These are phyloP conservation scores for Alviniconcha strummeri DNA, from an alignment of 2,888 invertebrate genomes.

Conservation along the genomic window DNA sequence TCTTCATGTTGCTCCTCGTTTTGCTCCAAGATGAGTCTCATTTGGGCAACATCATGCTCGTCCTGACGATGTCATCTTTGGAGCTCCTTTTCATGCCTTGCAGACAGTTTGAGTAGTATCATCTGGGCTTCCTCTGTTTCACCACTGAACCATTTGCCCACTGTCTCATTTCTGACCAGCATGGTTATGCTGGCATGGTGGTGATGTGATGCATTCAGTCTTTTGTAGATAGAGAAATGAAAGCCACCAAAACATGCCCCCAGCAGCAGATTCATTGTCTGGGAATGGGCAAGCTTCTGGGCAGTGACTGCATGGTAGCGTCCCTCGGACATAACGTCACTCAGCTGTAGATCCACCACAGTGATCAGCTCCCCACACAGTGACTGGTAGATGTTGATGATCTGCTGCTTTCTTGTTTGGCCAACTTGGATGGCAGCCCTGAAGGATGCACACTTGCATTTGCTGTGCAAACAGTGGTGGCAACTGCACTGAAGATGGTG, in stretches of 20 bases:
- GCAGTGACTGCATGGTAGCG: not conserved
- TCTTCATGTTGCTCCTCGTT: not conserved
- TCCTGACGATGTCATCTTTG: not conserved
- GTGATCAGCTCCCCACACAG: not conserved
- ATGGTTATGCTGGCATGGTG: constrained; percentile 9
- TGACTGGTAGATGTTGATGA: not conserved
- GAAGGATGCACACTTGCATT: not conserved
- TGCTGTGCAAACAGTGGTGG: not conserved
- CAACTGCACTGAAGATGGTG: not conserved
- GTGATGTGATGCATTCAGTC: constrained; percentile 13
- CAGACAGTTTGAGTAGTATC: not conserved
- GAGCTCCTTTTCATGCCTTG: not conserved
- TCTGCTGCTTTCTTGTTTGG: not conserved
- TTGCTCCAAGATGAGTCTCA: not conserved
- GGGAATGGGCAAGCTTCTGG: not conserved
- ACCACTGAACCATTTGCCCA: not conserved
- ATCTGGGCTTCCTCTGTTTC: not conserved
- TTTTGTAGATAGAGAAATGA: constrained; percentile 17
- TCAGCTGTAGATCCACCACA: not conserved
- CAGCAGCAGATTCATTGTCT: not conserved
- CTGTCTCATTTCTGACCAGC: constrained; percentile 9
- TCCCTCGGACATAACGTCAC: not conserved
- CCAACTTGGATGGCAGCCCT: not conserved
- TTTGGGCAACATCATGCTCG: not conserved
- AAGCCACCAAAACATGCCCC: constrained; percentile 18